These are phyloP conservation scores for Psilopogon haemacephalus DNA, from an alignment of 2,113 vertebrate genomes.

Conservation along the genomic window DNA sequence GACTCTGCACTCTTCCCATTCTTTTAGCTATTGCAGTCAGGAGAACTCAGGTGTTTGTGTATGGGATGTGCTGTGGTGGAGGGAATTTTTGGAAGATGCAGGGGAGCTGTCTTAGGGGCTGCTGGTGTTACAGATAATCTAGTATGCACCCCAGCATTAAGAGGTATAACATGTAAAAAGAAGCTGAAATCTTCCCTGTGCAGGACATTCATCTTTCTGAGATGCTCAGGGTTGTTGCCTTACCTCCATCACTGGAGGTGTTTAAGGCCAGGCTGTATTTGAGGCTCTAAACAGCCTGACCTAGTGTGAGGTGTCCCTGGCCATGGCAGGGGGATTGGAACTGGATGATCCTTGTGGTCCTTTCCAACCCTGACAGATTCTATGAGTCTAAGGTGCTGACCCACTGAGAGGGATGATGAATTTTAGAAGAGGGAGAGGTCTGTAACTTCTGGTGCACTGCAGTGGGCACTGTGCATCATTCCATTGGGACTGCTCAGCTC, in stretches of 20 bases:
- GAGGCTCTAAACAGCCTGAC: too few species aligned
- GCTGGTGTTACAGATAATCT: not conserved
- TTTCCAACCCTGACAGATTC: too few species aligned
- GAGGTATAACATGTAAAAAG: not conserved
- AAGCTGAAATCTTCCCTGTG: not conserved
- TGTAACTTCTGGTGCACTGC: not conserved
- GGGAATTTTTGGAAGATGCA: not conserved
- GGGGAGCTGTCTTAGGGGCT: not conserved
- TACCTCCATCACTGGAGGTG: too few species aligned
- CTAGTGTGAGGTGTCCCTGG: too few species aligned
- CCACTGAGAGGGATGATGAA: not conserved
- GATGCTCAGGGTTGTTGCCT: not conserved
- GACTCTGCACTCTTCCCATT: not conserved
- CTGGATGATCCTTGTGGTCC: too few species aligned
- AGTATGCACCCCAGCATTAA: not conserved
- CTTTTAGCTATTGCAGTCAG: not conserved
- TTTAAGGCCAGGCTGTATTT: too few species aligned
- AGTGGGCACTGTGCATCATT: not conserved
- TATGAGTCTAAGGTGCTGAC: not conserved
- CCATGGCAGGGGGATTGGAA: too few species aligned
- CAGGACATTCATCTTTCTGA: not conserved
- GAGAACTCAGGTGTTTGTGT: not conserved
- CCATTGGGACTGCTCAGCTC: not conserved
- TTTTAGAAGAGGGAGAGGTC: not conserved
- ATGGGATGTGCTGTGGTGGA: not conserved